Evolutionary conservation across 2,797 vertebrate genomes (phyloP), one percentile per base, ranked within the genome.

Genomic region (Cichlasoma orientale): DNA sequence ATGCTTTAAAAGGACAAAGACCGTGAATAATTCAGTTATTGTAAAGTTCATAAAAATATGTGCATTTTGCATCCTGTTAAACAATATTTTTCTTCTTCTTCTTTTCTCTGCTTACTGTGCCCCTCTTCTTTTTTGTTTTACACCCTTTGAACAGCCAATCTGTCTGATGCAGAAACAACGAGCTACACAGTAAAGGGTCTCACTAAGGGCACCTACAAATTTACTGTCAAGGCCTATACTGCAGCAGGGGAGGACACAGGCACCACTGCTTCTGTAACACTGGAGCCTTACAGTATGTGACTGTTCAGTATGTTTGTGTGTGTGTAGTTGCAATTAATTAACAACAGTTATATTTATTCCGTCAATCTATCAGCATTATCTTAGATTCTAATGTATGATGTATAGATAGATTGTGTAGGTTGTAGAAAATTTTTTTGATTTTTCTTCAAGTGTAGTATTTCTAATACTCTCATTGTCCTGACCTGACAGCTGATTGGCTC

Each of bases 401-500:
- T 19, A 27, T 66, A 0, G 2, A 19, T 66, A 0, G 2, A 19
- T 47, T 0, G 23, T 0, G 1, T 69, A 5, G 44, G 29, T 75
- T 69, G n/a, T 72, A 29, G 0, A 18, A n/a, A 47, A 57, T 27
- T 27, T 7, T 66, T 41, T n/a, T 27, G 3, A 18, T 58, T 21
- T 71, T 72, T 13, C 3, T 73, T 66, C 1, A 59, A 25, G 19
- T 79, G 4, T 58, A 11, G 56, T 18, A 33, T 79, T 33, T 74
- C 7, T 77, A 47, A 78, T 63, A 16, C 19, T 25, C 56, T 5
- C 38, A 29, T 21, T 86, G 55, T 85, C 55, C 70, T 70, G 0
- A 72, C n/a, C 29, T 72, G 41, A 77, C 76, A 94, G 97, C 94
- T 79, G 93, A 97, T 78, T 94, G 96, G 82, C 85, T 99, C 74